phyloP scores from a whole-genome alignment of 1,140 invertebrate genomes.

The Lysiphlebus fabarum region DNA sequence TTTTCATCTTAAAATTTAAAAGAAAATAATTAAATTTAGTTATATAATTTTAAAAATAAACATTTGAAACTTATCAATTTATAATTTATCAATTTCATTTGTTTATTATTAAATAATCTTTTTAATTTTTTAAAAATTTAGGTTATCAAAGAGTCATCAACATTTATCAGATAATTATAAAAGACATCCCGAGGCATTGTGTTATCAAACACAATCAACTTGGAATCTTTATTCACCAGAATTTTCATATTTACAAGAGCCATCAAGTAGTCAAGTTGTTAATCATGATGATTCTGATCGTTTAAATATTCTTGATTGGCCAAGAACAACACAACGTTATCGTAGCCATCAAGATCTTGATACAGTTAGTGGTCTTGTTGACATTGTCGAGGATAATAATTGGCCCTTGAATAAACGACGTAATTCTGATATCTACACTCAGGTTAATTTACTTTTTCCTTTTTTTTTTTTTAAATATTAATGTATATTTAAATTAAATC shows the following conservation, averaged over 20 bases:
- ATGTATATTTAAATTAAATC: no score
- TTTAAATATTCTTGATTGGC: conserved; percentile 52
- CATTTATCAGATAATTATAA: conserved; percentile 50
- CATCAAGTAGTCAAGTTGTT: conserved; percentile 15
- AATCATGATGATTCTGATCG: conserved; percentile 37
- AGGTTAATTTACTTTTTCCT: conserved; percentile 34
- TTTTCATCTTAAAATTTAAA: neutral
- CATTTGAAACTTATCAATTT: neutral
- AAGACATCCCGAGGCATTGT: conserved; percentile 39
- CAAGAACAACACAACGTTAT: conserved; percentile 43
- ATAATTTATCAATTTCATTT: neutral
- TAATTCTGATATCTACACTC: conserved; percentile 50
- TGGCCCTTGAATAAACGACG: conserved; percentile 49
- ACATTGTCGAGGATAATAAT: conserved; percentile 49
- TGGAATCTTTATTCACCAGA: conserved; percentile 44
- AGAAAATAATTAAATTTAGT: neutral
- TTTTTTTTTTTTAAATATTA: neutral
- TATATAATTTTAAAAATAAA: neutral
- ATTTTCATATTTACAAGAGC: conserved; percentile 37
- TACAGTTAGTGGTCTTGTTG: conserved; percentile 48
- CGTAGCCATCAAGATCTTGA: conserved; percentile 51
- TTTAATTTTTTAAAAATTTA: conserved; percentile 25
- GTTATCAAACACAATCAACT: conserved; percentile 43
- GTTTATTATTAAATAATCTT: neutral
- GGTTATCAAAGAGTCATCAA: conserved; percentile 53